Conservation (phyloP, 2,797 vertebrate genomes). For the Vireo griseus region DNA sequence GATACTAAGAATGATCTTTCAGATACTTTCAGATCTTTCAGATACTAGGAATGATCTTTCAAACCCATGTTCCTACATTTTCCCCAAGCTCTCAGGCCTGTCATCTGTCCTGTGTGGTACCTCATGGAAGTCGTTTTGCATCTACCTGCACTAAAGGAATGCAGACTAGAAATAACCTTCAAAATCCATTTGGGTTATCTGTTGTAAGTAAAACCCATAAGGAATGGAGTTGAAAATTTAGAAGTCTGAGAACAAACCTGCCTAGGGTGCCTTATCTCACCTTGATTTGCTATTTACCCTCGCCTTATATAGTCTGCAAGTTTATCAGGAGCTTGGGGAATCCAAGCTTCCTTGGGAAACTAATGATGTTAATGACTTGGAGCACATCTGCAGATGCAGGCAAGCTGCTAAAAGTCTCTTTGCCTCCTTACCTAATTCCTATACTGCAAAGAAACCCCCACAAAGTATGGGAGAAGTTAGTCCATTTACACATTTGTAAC, state of each 20-base stretch:
- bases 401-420: neutral
- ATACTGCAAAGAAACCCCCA: accelerated
- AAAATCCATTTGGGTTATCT: neutral
- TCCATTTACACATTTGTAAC: neutral
- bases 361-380: neutral
- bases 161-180: neutral
- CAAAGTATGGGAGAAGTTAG: neutral
- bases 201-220: neutral
- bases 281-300: neutral
- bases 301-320: neutral
- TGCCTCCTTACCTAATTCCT: neutral
- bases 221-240: neutral
- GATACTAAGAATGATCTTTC: neutral
- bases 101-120: neutral
- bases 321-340: accelerated
- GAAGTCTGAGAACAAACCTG: neutral
- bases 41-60: neutral
- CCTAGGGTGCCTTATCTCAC: neutral
- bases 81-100: neutral
- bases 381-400: neutral
- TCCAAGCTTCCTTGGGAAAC: neutral
- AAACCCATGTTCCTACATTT: neutral
- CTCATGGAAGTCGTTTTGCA: neutral
- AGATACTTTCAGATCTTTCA: no score
- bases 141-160: neutral